Evolutionary conservation across 2,113 vertebrate genomes (phyloP).

Genomic region (Catharus fuscescens): DNA sequence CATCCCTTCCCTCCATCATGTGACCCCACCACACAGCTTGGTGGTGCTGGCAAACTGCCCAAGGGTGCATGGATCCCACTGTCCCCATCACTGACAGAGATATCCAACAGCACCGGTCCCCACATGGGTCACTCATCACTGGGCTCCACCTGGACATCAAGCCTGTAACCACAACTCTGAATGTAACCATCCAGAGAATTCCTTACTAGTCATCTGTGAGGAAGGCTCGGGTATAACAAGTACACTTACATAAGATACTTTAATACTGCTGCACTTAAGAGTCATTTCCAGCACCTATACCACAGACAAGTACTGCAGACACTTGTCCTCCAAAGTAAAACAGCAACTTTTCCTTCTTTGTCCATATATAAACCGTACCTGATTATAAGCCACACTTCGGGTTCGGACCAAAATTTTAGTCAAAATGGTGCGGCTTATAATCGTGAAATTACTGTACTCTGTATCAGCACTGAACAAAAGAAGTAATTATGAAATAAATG

Average conservation of each 20-base stretch:
- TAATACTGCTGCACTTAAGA: background rate
- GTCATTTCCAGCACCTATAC: background rate
- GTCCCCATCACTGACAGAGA: background rate
- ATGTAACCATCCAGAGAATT: background rate
- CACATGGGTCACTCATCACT: background rate
- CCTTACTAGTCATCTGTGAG: background rate
- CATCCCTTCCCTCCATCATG: background rate
- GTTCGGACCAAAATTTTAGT: too few species aligned
- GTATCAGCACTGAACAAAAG: background rate
- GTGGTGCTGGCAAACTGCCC: background rate
- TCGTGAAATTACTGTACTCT: too few species aligned
- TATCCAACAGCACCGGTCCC: fast-evolving
- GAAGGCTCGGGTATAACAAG: background rate
- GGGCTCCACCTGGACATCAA: background rate
- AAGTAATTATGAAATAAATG: background rate
- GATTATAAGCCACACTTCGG: too few species aligned
- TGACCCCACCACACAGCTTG: background rate
- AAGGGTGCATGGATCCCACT: background rate
- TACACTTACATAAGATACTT: background rate
- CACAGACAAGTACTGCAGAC: background rate
- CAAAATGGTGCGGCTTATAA: too few species aligned
- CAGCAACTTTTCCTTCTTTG: too few species aligned
- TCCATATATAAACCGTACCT: too few species aligned
- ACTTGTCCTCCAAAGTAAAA: too few species aligned
- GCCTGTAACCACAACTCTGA: background rate